phyloP scores from a whole-genome alignment of 2,113 vertebrate species.

The Hiodon alosoides region DNA sequence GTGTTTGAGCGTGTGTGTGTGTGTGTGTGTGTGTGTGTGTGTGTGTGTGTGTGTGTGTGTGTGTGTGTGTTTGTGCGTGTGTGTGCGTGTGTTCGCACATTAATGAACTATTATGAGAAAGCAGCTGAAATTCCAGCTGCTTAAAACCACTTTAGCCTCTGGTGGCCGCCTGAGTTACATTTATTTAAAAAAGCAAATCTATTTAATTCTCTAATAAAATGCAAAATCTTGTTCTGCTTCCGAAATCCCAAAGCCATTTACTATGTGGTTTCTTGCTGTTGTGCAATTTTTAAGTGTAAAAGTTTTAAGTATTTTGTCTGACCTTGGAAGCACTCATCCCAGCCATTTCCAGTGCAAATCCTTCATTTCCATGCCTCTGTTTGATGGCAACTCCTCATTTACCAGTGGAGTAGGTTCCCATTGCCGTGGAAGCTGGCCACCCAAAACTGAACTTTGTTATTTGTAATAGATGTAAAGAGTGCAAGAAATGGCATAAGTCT shows the following conservation, averaged over 20 bases:
- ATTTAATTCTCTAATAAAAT: constrained; percentile 8
- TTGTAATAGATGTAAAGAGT: too few species aligned
- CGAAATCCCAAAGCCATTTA: background rate
- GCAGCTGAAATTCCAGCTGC: background rate
- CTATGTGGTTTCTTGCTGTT: too few species aligned
- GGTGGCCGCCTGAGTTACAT: background rate
- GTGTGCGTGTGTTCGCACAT: background rate
- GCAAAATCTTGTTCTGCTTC: background rate
- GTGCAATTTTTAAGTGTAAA: too few species aligned
- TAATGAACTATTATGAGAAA: background rate
- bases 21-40: background rate
- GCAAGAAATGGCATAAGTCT: too few species aligned
- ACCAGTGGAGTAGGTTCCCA: too few species aligned
- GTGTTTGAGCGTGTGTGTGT: background rate
- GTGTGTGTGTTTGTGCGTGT: background rate
- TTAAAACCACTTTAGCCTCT: background rate
- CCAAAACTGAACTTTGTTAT: too few species aligned
- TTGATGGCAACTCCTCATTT: too few species aligned
- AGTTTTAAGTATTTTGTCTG: background rate
- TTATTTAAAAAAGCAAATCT: constrained; percentile 7
- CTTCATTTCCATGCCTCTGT: too few species aligned
- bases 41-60: background rate
- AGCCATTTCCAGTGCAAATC: too few species aligned
- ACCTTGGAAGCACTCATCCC: background rate
- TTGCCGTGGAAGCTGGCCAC: too few species aligned